Percentiles rank a stretch among this genome's conserved stretches.
phyloP scores from a whole-genome alignment of 2,888 invertebrate genomes.

The Boloria euphrosyne region DNA sequence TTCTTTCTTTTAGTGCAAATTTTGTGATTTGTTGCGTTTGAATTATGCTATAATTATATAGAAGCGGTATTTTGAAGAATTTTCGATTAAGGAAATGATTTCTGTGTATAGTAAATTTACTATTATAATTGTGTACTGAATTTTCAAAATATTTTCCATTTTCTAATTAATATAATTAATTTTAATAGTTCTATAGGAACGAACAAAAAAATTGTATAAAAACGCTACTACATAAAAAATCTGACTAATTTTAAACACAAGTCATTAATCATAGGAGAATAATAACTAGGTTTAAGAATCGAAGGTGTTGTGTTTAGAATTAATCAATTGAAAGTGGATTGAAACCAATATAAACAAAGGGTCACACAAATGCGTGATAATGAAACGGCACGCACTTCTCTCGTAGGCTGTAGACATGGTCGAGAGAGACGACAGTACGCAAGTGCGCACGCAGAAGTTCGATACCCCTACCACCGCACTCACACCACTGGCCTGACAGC shows the following conservation, averaged over 20 bases:
- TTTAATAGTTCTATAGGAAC: too few species aligned
- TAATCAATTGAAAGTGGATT: conserved; percentile 79
- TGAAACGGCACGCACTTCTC: conserved; percentile 71
- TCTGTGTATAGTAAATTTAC: too few species aligned
- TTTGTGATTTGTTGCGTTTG: not conserved
- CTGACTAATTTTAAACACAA: not conserved
- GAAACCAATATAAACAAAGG: conserved; percentile 78
- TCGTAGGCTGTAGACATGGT: conserved; percentile 58
- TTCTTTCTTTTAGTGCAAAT: not conserved
- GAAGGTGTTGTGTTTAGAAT: conserved; percentile 70
- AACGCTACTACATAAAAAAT: too few species aligned
- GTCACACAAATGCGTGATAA: conserved; percentile 70
- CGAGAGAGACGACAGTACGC: conserved; percentile 59
- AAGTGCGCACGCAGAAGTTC: conserved; percentile 61
- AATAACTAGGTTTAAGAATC: conserved; percentile 50
- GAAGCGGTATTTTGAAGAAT: too few species aligned
- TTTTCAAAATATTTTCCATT: too few species aligned
- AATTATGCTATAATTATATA: not conserved
- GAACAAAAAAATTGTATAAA: too few species aligned
- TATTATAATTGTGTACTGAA: too few species aligned
- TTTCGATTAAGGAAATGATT: too few species aligned
- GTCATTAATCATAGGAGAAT: conserved; percentile 3
- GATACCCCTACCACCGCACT: conserved; percentile 53
- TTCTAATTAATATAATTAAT: too few species aligned
- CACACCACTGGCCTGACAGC: conserved; percentile 69